Percentiles rank a stretch among this genome's conserved stretches.
Conservation (phyloP, 2,888 invertebrate species). For the Leucozona laternaria region DNA sequence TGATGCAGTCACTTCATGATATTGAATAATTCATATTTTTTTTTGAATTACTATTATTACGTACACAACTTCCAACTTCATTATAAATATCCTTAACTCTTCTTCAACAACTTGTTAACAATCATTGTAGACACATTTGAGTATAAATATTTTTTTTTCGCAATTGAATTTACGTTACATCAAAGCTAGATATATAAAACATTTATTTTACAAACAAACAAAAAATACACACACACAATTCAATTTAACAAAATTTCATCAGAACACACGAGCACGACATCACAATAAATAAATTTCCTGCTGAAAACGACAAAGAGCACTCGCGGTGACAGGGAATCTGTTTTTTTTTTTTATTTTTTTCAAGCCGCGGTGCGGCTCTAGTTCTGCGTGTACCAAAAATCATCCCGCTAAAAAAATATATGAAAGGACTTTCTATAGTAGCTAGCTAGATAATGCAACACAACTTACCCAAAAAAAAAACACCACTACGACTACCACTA, state of each 20-base stretch:
- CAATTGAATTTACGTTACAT: slow-evolving; percentile 62
- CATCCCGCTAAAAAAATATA: slow-evolving; percentile 18
- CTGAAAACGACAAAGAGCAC: slow-evolving; percentile 47
- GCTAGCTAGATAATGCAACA: slow-evolving; percentile 28
- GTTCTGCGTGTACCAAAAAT: not conserved
- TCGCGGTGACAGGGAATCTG: slow-evolving; percentile 44
- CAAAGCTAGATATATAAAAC: slow-evolving; percentile 31
- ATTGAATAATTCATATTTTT: too few species aligned
- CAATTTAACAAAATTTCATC: slow-evolving; percentile 74
- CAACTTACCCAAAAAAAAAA: slow-evolving; percentile 10
- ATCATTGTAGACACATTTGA: slow-evolving; percentile 7
- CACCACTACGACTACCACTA: slow-evolving; percentile 6
- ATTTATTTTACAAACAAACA: slow-evolving; percentile 34
- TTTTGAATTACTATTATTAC: too few species aligned
- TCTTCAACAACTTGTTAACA: slow-evolving; percentile 11
- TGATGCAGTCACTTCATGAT: too few species aligned
- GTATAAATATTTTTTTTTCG: not conserved
- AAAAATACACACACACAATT: slow-evolving; percentile 58
- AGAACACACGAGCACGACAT: slow-evolving; percentile 34
- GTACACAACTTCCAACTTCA: not conserved
- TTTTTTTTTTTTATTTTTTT: slow-evolving; percentile 11
- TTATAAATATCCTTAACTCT: not conserved
- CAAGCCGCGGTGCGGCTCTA: not conserved
- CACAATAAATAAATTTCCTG: slow-evolving; percentile 68
- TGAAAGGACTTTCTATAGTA: not conserved